Evolutionary conservation across 2,888 invertebrate species (phyloP).

Genomic region (Dicranocentrus wangi): DNA sequence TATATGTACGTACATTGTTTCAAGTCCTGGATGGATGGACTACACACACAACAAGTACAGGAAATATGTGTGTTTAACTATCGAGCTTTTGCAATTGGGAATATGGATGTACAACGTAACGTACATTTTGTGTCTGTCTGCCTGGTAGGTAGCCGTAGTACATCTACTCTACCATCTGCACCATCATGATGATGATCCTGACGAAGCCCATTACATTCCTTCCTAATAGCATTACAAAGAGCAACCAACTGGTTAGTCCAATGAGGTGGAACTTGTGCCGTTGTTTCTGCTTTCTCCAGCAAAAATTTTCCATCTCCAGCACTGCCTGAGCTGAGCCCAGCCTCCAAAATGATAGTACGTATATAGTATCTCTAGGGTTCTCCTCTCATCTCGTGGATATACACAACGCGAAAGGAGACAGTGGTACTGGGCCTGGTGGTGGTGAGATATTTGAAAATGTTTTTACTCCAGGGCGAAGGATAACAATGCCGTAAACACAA

Average conservation of each 20-base stretch:
- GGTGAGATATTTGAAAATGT: conserved; percentile 28
- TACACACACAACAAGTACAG: neutral
- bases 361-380: neutral
- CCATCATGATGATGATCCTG: no score
- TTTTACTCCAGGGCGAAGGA: neutral
- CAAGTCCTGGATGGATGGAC: no score
- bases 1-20: no score
- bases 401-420: conserved; percentile 34
- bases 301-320: neutral
- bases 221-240: conserved; percentile 50
- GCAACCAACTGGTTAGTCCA: conserved; percentile 58
- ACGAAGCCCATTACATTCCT: conserved; percentile 43
- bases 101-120: no score
- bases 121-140: no score
- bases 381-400: neutral
- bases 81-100: no score
- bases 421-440: neutral
- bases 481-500: conserved; percentile 37
- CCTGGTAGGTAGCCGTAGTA: no score
- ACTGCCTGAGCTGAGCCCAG: neutral
- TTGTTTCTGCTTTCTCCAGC: neutral
- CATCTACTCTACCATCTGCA: no score
- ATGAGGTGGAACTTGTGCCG: conserved; percentile 50
- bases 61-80: neutral
- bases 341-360: neutral